Evolutionary conservation across 2,797 vertebrate species (phyloP).

Genomic region (Pseudopleuronectes americanus): DNA sequence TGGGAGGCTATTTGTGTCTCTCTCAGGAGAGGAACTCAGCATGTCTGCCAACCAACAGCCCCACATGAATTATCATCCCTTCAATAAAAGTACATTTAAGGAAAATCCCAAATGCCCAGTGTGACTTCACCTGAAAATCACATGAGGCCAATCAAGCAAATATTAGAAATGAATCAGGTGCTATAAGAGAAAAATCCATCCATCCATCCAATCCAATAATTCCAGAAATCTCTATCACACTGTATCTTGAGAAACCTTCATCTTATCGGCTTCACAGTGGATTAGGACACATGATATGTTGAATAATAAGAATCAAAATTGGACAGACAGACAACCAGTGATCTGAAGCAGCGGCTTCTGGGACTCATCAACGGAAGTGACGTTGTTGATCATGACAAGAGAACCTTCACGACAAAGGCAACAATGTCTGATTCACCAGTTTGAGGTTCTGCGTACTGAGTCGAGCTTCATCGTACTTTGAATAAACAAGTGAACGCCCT

Average conservation of each 20-base stretch:
- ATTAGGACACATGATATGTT: too few relatives aligned
- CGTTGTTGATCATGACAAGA: background rate
- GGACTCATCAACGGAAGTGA: too few relatives aligned
- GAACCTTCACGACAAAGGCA: too few relatives aligned
- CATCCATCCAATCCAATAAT: too few relatives aligned
- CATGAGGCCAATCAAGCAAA: constrained; percentile 20
- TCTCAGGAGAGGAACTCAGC: constrained; percentile 70
- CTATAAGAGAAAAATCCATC: background rate
- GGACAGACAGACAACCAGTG: too few relatives aligned
- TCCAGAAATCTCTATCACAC: too few relatives aligned
- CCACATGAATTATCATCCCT: constrained; percentile 61
- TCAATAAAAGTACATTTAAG: constrained; percentile 41
- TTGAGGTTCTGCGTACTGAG: background rate
- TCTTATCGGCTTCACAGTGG: too few relatives aligned
- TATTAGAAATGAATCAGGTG: constrained; percentile 3
- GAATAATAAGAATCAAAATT: too few relatives aligned
- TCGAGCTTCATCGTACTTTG: background rate
- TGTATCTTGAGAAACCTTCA: too few relatives aligned
- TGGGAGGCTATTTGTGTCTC: constrained; percentile 75
- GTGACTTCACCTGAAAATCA: constrained; percentile 34
- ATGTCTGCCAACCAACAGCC: constrained; percentile 67
- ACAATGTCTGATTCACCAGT: background rate
- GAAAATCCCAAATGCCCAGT: constrained; percentile 20
- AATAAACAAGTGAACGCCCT: too few relatives aligned
- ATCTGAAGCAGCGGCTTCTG: too few relatives aligned